phyloP scores from a whole-genome alignment of 2,113 vertebrate genomes.

The Camarhynchus parvulus region DNA sequence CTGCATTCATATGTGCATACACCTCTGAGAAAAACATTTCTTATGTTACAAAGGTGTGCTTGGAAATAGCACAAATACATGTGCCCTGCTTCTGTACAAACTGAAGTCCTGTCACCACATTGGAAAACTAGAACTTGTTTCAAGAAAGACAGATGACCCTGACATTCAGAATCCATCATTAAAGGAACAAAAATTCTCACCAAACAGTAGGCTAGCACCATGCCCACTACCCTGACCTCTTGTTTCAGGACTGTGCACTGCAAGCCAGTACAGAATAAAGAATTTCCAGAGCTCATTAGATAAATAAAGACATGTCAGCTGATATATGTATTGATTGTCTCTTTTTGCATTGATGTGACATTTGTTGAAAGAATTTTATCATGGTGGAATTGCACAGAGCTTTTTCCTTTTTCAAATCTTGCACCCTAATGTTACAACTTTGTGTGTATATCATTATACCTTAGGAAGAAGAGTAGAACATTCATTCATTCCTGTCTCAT shows the following conservation, averaged over 20 bases:
- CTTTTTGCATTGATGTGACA: neutral
- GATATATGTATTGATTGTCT: neutral
- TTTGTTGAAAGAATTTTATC: neutral
- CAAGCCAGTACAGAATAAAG: neutral
- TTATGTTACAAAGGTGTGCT: neutral
- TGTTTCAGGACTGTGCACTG: neutral
- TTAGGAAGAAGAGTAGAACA: neutral
- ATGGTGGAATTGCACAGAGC: neutral
- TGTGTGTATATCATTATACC: too few species aligned
- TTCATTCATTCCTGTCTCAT: neutral
- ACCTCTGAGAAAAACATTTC: neutral
- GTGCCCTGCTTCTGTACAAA: neutral
- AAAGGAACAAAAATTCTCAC: neutral
- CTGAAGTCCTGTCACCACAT: neutral
- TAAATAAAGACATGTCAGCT: neutral
- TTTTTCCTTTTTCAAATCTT: neutral
- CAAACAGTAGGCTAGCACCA: neutral
- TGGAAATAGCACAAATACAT: neutral
- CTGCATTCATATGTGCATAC: neutral
- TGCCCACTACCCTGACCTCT: neutral
- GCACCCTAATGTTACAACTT: neutral
- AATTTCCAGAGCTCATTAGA: neutral
- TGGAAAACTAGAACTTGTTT: neutral
- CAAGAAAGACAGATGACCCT: neutral
- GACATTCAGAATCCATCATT: neutral